These are phyloP conservation scores for Ptyas mucosa DNA, from an alignment of 2,113 vertebrate genomes.

Conservation along the genomic window DNA sequence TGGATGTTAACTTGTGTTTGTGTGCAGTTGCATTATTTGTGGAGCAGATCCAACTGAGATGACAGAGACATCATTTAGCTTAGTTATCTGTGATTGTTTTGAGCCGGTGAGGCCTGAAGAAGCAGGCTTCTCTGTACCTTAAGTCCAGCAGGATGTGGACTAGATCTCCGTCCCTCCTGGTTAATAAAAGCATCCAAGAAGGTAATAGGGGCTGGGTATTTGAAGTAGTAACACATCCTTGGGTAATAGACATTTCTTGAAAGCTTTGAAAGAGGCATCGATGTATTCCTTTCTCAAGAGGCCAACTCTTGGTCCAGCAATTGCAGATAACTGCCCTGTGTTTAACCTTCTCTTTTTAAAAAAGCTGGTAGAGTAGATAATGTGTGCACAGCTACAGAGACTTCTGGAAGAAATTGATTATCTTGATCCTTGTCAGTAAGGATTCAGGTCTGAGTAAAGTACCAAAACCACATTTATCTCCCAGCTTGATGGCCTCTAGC, in stretches of 20 bases:
- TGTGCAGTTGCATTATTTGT: not conserved
- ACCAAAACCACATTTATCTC: not conserved
- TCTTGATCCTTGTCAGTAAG: not conserved
- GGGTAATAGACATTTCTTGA: not conserved
- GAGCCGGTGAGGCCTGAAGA: not conserved
- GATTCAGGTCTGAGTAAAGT: not conserved
- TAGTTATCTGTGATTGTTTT: not conserved
- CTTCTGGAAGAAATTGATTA: not conserved
- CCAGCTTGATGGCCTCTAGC: not conserved
- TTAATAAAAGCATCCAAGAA: not conserved
- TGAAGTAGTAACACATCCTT: not conserved
- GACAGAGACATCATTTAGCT: not conserved
- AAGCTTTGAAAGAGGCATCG: not conserved
- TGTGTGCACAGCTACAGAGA: not conserved
- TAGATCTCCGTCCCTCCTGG: not conserved
- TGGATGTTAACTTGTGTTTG: not conserved
- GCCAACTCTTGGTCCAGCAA: not conserved
- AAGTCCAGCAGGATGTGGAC: not conserved
- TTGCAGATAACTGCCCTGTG: not conserved
- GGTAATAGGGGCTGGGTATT: not conserved
- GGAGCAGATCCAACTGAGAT: not conserved
- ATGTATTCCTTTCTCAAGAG: not conserved
- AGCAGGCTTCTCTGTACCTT: not conserved
- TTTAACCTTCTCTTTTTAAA: not conserved
- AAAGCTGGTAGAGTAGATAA: not conserved